phyloP scores from a whole-genome alignment of 2,113 vertebrate species.

The Dromas ardeola region DNA sequence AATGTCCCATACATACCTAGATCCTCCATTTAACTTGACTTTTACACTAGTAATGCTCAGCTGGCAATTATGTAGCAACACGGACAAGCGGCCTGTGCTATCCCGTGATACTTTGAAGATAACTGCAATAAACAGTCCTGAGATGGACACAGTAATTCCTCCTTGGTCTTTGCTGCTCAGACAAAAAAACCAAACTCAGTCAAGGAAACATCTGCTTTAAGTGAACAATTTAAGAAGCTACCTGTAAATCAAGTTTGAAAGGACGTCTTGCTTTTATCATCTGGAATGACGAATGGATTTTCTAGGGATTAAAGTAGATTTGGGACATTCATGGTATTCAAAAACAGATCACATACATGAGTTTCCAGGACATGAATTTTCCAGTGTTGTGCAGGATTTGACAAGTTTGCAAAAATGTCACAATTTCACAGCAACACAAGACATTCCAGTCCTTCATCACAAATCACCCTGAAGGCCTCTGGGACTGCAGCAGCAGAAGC shows the following conservation, averaged over 20 bases:
- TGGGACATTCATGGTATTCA: not conserved
- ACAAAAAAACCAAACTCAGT: not conserved
- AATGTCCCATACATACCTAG: not conserved
- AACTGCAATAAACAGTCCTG: constrained; percentile 51
- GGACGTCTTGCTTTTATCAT: not conserved
- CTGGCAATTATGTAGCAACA: constrained; percentile 42
- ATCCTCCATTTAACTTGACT: constrained; percentile 6
- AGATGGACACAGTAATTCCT: constrained; percentile 57
- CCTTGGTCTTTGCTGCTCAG: constrained; percentile 53
- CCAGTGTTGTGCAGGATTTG: not conserved
- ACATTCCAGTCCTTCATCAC: not conserved
- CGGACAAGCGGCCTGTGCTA: constrained; percentile 14
- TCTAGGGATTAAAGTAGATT: constrained; percentile 4
- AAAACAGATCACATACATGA: not conserved
- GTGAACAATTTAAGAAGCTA: not conserved
- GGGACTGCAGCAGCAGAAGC: not conserved
- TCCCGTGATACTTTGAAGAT: not conserved
- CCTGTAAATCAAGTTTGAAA: constrained; percentile 23
- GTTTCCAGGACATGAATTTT: not conserved
- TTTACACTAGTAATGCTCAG: not conserved
- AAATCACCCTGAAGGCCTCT: not conserved
- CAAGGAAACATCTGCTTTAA: not conserved
- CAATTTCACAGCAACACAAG: not conserved
- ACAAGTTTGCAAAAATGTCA: not conserved
- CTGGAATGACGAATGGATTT: not conserved